Percentiles rank a stretch among this genome's conserved stretches.
These are phyloP conservation scores for Drosophila sordidula DNA, from an alignment of 2,888 invertebrate species.

Conservation along the genomic window DNA sequence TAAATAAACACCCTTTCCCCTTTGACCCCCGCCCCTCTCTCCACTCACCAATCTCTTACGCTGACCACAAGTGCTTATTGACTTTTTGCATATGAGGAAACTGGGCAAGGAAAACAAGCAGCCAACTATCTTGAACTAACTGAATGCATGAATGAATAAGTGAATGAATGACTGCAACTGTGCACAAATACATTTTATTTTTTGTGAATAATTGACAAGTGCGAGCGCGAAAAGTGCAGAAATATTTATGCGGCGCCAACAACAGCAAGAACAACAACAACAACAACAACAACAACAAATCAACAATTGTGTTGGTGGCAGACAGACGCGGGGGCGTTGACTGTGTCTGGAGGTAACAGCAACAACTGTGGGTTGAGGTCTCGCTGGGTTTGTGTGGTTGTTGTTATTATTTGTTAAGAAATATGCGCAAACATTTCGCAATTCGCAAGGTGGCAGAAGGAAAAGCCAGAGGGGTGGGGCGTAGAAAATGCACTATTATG, in stretches of 20 bases:
- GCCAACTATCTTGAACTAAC: slow-evolving; percentile 22
- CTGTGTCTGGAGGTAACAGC: slow-evolving; percentile 36
- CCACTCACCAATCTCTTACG: not conserved
- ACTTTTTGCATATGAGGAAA: slow-evolving; percentile 50
- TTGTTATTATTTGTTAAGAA: slow-evolving; percentile 13
- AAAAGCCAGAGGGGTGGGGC: slow-evolving; percentile 5
- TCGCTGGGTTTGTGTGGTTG: not conserved
- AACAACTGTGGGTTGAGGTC: slow-evolving; percentile 40
- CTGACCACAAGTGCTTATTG: slow-evolving; percentile 24
- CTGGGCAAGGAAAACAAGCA: slow-evolving; percentile 37
- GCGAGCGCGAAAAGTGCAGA: slow-evolving; percentile 43
- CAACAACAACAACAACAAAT: slow-evolving; percentile 30
- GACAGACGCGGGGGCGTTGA: slow-evolving; percentile 46
- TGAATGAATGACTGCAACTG: slow-evolving; percentile 33
- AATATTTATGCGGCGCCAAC: slow-evolving; percentile 38
- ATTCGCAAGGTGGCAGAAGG: slow-evolving; percentile 28
- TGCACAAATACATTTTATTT: slow-evolving; percentile 15
- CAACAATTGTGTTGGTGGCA: slow-evolving; percentile 36
- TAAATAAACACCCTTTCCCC: not conserved
- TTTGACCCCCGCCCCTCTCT: not conserved
- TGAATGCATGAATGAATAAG: slow-evolving; percentile 29
- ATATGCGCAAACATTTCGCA: slow-evolving; percentile 46
- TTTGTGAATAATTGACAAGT: slow-evolving; percentile 64
- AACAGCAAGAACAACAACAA: too few relatives aligned
- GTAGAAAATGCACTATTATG: slow-evolving; percentile 39